Evolutionary conservation across 1,140 invertebrate species (phyloP), one percentile per base, ranked within the genome.

Genomic region (Heliconius hewitsoni): DNA sequence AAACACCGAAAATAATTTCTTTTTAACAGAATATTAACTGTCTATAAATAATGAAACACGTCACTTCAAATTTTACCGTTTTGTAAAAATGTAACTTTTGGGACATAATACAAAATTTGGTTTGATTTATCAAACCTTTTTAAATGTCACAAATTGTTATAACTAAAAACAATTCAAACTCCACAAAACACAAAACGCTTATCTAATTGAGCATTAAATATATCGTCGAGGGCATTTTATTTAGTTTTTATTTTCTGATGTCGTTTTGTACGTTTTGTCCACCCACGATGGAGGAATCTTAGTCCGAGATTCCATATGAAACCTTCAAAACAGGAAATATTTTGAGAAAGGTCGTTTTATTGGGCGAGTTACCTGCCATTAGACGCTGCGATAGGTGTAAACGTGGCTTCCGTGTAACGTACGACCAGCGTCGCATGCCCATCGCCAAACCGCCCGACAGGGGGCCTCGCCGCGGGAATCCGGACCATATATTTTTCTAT

Each of bases 191-290:
- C 84, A 92, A 93, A 94, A 92, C 89, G 89, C 89, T 92, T 94
- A 93, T 92, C 92, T 93, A 94, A 93, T 93, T 93, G 91, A 93
- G 92, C 89, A 93, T 93, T 93, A 93, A 93, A 91, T 91, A 93
- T 92, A 92, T 94, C 93, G 86, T 91, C 92, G 91, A 89, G 86
- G 87, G 86, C 87, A 90, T 91, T 93, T 93, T 92, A 93, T 93
- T 90, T 92, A 86, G 82, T 87, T 90, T 93, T 93, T 92, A 92
- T 93, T 90, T 92, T 91, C 87, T 86, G 84, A 86, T 82, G 87
- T 88, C 86, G 88, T 92, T 92, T 92, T 91, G 88, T 91, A 92
- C 87, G 80, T 93, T 91, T 91, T 90, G 90, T 94, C 88, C 91
- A 92, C 90, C 90, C 91, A 93, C 91, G 91, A 86, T 89, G 90